phyloP scores from a whole-genome alignment of 2,113 vertebrate genomes.

The Pomatostomus ruficeps region DNA sequence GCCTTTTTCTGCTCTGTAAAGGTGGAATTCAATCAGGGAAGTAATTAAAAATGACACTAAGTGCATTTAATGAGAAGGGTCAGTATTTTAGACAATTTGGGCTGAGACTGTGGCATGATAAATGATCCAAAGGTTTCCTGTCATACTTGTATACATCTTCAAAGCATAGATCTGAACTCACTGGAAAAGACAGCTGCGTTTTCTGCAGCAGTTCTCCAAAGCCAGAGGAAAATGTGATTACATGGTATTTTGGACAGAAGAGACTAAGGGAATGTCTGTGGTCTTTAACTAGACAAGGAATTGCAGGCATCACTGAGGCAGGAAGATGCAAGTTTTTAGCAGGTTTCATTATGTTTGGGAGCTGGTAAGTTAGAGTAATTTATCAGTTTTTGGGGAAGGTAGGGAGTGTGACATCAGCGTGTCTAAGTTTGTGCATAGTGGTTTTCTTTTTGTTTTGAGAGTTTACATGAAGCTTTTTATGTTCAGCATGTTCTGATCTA shows the following conservation, averaged over 20 bases:
- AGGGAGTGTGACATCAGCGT: neutral
- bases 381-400: neutral
- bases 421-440: neutral
- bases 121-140: neutral
- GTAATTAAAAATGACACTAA: neutral
- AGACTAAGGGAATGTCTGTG: neutral
- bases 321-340: constrained; percentile 82
- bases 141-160: neutral
- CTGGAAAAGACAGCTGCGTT: neutral
- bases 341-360: constrained; percentile 87
- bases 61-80: neutral
- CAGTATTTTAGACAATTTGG: neutral
- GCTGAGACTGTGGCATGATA: neutral
- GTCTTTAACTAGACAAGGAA: neutral
- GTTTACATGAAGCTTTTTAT: neutral
- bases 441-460: neutral
- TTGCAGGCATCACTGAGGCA: neutral
- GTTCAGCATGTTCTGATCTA: neutral
- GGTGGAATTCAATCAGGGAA: neutral
- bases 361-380: constrained; percentile 76
- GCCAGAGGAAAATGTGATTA: constrained; percentile 35
- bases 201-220: neutral
- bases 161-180: neutral
- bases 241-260: neutral
- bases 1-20: neutral